Percentiles rank a stretch among this genome's conserved stretches.
Evolutionary conservation across 2,113 vertebrate species (phyloP).

Genomic region (Mormyrus lacerda): DNA sequence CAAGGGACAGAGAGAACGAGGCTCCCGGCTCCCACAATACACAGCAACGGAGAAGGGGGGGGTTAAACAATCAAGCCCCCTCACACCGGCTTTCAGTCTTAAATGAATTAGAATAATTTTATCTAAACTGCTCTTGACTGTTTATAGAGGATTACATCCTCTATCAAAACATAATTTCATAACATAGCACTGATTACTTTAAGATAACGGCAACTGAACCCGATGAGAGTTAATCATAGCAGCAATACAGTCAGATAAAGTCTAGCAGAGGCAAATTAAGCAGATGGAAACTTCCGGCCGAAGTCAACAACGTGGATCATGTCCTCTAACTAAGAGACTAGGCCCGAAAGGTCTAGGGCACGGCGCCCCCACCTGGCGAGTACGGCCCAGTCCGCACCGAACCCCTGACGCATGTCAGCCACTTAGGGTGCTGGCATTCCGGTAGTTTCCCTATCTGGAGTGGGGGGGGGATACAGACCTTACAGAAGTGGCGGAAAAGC

Average conservation of each 20-base stretch:
- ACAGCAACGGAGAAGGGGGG: not conserved
- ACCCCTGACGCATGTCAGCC: not conserved
- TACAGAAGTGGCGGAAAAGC: constrained; percentile 11
- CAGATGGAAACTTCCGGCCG: not conserved
- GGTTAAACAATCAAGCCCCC: not conserved
- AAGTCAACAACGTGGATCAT: not conserved
- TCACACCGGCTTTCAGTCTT: not conserved
- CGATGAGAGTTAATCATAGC: not conserved
- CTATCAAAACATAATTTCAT: not conserved
- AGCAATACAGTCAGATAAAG: not conserved
- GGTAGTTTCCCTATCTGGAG: constrained; percentile 30
- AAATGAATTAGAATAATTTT: not conserved
- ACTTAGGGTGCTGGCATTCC: constrained; percentile 29
- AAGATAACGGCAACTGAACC: not conserved
- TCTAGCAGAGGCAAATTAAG: not conserved
- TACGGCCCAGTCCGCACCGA: not conserved
- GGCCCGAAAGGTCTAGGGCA: not conserved
- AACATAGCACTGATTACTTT: not conserved
- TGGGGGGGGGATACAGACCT: constrained; percentile 45
- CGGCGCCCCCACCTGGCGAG: not conserved
- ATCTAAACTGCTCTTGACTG: not conserved
- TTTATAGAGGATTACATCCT: not conserved
- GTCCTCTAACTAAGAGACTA: not conserved
- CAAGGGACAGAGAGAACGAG: constrained; percentile 43
- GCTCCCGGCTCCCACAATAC: not conserved